A percentile compares a stretch with the other conserved stretches of the same genome.
These are phyloP conservation scores for Coleophora deauratella DNA, from an alignment of 2,888 invertebrate species.

Conservation along the genomic window DNA sequence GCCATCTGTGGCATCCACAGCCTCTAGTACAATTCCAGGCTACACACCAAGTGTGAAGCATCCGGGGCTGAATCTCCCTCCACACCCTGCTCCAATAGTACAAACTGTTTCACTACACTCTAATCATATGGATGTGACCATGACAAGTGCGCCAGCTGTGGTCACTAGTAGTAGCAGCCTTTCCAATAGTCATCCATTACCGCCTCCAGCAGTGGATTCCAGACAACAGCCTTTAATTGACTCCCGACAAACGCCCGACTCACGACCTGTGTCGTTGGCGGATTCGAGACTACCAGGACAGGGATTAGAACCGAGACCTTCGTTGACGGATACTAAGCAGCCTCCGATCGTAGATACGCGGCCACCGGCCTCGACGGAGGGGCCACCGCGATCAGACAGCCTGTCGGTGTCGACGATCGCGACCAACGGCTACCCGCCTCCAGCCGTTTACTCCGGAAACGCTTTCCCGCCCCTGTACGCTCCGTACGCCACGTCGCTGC, in stretches of 20 bases:
- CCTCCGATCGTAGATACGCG: conserved; percentile 48
- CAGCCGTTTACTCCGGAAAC: conserved; percentile 79
- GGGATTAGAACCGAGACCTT: conserved; percentile 32
- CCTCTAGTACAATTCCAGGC: conserved; percentile 45
- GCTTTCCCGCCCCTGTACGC: conserved; percentile 81
- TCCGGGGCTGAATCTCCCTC: conserved; percentile 40
- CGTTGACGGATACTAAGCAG: conserved; percentile 34
- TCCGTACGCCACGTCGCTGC: conserved; percentile 82
- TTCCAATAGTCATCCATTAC: conserved; percentile 49
- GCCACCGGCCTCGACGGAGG: conserved; percentile 59
- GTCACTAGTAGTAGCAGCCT: conserved; percentile 30
- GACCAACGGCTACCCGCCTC: conserved; percentile 75
- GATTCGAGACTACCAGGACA: conserved; percentile 39
- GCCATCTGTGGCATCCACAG: conserved; percentile 36
- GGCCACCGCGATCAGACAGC: conserved; percentile 59
- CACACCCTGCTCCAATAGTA: conserved; percentile 32
- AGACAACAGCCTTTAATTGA: conserved; percentile 32
- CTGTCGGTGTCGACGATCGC: conserved; percentile 77
- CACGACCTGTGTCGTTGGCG: conserved; percentile 45
- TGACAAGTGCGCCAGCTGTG: conserved; percentile 35
- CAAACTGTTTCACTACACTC: conserved; percentile 40
- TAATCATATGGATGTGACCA: conserved; percentile 40
- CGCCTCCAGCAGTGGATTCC: conserved; percentile 41
- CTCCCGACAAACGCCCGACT: conserved; percentile 45
- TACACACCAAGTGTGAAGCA: conserved; percentile 52